Conservation (phyloP, 1,140 invertebrate species). For the Hyposmocoma kahamanoa region DNA sequence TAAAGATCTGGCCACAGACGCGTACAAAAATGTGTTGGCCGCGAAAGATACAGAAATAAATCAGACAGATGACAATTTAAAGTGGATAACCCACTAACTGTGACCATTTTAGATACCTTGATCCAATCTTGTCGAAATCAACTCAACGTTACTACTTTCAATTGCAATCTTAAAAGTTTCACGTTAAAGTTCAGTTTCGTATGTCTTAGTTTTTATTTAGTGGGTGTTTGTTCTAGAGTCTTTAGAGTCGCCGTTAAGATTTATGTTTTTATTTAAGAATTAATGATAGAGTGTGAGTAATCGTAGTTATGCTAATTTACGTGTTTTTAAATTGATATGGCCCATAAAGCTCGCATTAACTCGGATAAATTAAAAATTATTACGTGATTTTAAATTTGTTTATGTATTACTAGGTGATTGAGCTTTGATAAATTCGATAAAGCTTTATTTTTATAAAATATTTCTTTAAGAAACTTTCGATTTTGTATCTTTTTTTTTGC, state of each 20-base stretch:
- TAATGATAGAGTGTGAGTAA: slow-evolving; percentile 66
- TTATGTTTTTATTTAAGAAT: slow-evolving; percentile 73
- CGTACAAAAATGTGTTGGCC: slow-evolving; percentile 66
- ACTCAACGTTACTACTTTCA: too few species aligned
- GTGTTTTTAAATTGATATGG: slow-evolving; percentile 31
- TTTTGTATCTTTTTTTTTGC: too few species aligned
- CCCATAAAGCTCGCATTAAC: not conserved
- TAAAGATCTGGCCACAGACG: slow-evolving; percentile 9
- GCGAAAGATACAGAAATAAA: slow-evolving; percentile 74
- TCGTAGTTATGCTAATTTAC: slow-evolving; percentile 67
- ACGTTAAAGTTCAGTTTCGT: too few species aligned
- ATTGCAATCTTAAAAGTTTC: too few species aligned
- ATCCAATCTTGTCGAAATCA: slow-evolving; percentile 68
- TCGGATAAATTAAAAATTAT: not conserved
- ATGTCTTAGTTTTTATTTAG: too few species aligned
- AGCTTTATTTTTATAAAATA: too few species aligned
- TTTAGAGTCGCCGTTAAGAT: slow-evolving; percentile 58
- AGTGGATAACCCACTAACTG: slow-evolving; percentile 75
- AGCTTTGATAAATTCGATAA: too few species aligned
- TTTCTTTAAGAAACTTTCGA: too few species aligned
- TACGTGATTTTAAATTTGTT: too few species aligned
- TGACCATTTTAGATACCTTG: slow-evolving; percentile 74
- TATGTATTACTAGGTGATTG: too few species aligned
- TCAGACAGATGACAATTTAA: slow-evolving; percentile 75
- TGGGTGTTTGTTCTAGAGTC: slow-evolving; percentile 67